Conservation (phyloP, 2,888 invertebrate species). For the Pollenia amentaria region DNA sequence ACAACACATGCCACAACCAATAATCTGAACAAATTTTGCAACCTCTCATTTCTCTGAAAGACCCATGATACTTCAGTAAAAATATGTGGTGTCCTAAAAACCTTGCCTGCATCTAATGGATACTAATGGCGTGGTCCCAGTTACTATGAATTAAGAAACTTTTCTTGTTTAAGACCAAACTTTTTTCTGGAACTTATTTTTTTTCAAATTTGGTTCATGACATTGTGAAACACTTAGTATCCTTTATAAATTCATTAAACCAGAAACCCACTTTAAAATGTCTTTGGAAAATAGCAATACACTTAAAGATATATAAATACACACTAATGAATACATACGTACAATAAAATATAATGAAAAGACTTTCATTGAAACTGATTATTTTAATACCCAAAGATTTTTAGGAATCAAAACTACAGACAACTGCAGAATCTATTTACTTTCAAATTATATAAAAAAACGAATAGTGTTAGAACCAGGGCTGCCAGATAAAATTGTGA, state of each 20-base stretch:
- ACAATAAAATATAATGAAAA: slow-evolving; percentile 2
- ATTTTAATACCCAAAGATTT: slow-evolving; percentile 58
- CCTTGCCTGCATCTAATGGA: no score
- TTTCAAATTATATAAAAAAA: no score
- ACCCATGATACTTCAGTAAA: no score
- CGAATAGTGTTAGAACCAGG: no score
- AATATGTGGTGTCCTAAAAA: no score
- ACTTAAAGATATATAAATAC: neutral
- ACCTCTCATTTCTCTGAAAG: no score
- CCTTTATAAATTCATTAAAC: slow-evolving; percentile 37
- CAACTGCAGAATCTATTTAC: neutral
- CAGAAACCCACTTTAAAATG: slow-evolving; percentile 52
- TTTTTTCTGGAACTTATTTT: neutral
- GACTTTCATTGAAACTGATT: slow-evolving; percentile 55
- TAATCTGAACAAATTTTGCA: no score
- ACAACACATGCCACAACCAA: no score
- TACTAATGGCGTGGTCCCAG: no score
- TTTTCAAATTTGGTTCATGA: slow-evolving; percentile 30
- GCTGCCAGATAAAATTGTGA: no score
- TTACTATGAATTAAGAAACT: no score
- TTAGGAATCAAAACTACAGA: slow-evolving; percentile 34
- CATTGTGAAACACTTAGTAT: slow-evolving; percentile 50
- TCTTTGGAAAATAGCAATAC: slow-evolving; percentile 23
- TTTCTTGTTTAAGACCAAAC: neutral
- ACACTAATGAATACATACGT: neutral